Percentiles rank a stretch among this genome's conserved stretches.
Evolutionary conservation across 2,113 vertebrate species (phyloP).

Genomic region (Sprattus sprattus): DNA sequence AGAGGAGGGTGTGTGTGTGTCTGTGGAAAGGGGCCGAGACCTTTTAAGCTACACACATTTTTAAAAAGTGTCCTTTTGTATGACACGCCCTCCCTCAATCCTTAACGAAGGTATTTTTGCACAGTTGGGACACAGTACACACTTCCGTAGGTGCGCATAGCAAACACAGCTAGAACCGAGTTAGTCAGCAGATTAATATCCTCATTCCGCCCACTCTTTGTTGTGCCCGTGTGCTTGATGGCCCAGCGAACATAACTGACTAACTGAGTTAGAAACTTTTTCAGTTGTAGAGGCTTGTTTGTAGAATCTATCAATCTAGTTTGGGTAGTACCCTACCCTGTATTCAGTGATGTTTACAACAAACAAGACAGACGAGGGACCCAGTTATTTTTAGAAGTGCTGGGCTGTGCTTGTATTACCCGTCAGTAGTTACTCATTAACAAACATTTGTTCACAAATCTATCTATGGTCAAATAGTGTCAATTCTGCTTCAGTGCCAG

Average conservation of each 20-base stretch:
- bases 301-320: background rate
- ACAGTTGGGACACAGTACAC: background rate
- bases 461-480: background rate
- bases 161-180: background rate
- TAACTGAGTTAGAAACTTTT: background rate
- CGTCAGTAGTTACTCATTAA: background rate
- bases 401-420: background rate
- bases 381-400: background rate
- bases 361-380: background rate
- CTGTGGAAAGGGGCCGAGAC: background rate
- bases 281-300: background rate
- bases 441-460: background rate
- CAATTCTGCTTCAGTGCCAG: background rate
- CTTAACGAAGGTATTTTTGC: background rate
- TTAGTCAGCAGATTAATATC: background rate
- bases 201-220: background rate
- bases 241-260: background rate
- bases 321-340: background rate
- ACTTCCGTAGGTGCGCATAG: background rate
- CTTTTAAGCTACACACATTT: background rate
- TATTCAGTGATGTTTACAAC: background rate
- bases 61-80: background rate
- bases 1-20: background rate
- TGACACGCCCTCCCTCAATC: background rate
- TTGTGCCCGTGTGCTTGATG: background rate